phyloP scores from a whole-genome alignment of 2,113 vertebrate species.

The Hucho hucho region DNA sequence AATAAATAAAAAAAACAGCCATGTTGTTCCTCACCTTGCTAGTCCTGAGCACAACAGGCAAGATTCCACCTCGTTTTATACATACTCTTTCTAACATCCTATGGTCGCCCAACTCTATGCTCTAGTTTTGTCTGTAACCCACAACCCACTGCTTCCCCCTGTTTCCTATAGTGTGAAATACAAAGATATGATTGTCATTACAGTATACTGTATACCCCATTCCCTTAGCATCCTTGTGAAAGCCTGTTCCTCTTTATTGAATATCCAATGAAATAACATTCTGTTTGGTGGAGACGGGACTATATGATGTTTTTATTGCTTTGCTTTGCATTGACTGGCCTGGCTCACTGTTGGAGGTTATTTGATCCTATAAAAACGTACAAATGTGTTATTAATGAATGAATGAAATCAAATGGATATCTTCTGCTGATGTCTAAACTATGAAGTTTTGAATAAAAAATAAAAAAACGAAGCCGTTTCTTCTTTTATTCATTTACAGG shows the following conservation, averaged over 20 bases:
- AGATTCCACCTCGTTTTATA: conserved; percentile 25
- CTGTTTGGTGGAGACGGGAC: conserved; percentile 31
- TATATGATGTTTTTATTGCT: conserved; percentile 47
- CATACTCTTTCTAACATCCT: conserved; percentile 43
- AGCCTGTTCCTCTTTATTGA: conserved; percentile 57
- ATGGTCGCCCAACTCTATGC: conserved; percentile 54
- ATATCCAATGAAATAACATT: conserved; percentile 58
- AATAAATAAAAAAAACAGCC: not conserved
- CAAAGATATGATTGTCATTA: conserved; percentile 34
- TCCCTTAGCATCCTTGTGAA: conserved; percentile 39
- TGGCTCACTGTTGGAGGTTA: conserved; percentile 43
- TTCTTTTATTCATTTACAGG: conserved; percentile 28
- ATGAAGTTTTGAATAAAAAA: conserved; percentile 49
- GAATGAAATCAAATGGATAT: conserved; percentile 58
- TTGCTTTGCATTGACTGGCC: conserved; percentile 24
- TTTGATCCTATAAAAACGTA: conserved; percentile 34
- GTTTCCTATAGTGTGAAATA: conserved; percentile 43
- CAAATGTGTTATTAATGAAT: conserved; percentile 43
- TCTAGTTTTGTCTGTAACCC: conserved; percentile 24
- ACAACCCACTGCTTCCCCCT: conserved; percentile 7
- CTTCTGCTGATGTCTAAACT: conserved; percentile 57
- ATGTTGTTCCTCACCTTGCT: conserved; percentile 46
- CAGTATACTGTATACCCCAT: conserved; percentile 21
- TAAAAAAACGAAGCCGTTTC: conserved; percentile 26
- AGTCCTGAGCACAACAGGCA: conserved; percentile 20